Conservation (phyloP, 1,140 invertebrate genomes). For the Saxidomus purpurata region DNA sequence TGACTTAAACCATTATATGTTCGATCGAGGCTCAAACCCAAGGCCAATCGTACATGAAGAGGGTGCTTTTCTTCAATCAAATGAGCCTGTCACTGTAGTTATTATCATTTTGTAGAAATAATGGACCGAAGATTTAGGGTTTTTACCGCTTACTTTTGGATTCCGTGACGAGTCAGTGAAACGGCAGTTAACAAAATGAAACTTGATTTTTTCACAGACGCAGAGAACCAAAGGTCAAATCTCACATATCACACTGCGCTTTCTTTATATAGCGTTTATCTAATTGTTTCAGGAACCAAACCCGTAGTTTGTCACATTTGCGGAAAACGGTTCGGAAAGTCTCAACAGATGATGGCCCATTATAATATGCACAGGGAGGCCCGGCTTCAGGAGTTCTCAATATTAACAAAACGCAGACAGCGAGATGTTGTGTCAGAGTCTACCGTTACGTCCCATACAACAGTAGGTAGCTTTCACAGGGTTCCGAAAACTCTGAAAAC, state of each 20-base stretch:
- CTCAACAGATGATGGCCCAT: slow-evolving; percentile 45
- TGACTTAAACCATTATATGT: no score
- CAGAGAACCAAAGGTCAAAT: not conserved
- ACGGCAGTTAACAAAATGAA: not conserved
- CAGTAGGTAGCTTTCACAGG: slow-evolving; percentile 19
- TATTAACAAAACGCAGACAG: slow-evolving; percentile 37
- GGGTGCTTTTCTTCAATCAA: no score
- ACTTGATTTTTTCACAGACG: not conserved
- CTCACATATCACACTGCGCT: not conserved
- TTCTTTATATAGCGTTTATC: not conserved
- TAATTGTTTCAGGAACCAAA: slow-evolving; percentile 35
- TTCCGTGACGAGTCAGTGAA: no score
- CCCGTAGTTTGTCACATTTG: slow-evolving; percentile 50
- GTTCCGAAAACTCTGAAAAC: slow-evolving; percentile 25
- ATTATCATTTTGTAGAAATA: no score
- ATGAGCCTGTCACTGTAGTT: no score
- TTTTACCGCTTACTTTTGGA: no score
- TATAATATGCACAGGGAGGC: slow-evolving; percentile 52
- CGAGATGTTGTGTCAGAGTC: not conserved
- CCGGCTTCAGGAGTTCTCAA: slow-evolving; percentile 45
- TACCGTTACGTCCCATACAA: slow-evolving; percentile 1
- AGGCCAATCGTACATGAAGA: no score
- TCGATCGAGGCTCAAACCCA: no score
- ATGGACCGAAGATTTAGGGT: no score
- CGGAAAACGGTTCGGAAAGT: slow-evolving; percentile 40